Percentiles rank a stretch among this genome's conserved stretches.
Conservation (phyloP, 2,888 invertebrate genomes). For the Amphipyra berbera region DNA sequence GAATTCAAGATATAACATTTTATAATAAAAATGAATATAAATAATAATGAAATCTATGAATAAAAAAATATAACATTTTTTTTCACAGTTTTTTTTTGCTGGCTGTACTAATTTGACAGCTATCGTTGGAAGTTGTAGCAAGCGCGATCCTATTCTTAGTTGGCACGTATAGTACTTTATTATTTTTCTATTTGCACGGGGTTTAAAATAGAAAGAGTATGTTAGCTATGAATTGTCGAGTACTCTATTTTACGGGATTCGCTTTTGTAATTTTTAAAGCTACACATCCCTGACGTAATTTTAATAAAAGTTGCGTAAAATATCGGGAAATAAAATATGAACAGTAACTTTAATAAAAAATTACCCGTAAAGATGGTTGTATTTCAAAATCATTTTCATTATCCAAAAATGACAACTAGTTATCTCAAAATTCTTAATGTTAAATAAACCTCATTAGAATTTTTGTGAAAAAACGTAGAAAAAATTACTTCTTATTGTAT, state of each 20-base stretch:
- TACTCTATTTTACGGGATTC: not conserved
- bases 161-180: slow-evolving; percentile 4
- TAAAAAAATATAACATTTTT: no score
- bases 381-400: slow-evolving; percentile 2
- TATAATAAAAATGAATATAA: no score
- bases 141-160: no score
- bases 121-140: no score
- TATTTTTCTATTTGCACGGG: slow-evolving; percentile 7
- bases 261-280: slow-evolving; percentile 1
- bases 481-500: no score
- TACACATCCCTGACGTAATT: not conserved
- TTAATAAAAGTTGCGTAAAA: not conserved
- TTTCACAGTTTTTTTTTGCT: no score
- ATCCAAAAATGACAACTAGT: slow-evolving; percentile 14
- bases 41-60: slow-evolving; percentile 8
- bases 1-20: no score
- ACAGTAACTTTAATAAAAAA: not conserved
- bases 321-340: not conserved
- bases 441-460: not conserved
- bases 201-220: slow-evolving; percentile 9
- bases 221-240: slow-evolving; percentile 3
- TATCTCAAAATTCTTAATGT: not conserved
- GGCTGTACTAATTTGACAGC: no score
- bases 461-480: not conserved
- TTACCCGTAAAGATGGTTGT: slow-evolving; percentile 2